Conservation (phyloP, 2,888 invertebrate species). For the Galeopsomyia nigrocyanea region DNA sequence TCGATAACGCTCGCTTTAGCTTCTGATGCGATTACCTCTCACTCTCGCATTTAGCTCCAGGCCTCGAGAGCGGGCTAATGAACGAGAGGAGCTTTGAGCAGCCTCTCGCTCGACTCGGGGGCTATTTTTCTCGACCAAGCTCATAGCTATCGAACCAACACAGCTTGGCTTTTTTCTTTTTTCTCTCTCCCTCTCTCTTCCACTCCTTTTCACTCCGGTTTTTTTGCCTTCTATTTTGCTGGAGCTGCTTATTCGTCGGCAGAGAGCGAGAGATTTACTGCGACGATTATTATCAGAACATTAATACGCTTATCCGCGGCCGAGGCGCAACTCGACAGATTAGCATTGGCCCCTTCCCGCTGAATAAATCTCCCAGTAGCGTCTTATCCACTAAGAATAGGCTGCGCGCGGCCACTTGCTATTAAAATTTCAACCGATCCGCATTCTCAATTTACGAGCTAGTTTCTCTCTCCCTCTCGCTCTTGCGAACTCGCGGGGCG, state of each 20-base stretch:
- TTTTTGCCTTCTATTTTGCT: slow-evolving; percentile 1
- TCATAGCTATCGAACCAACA: not conserved
- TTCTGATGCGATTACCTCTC: slow-evolving; percentile 3
- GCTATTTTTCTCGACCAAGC: too few relatives aligned
- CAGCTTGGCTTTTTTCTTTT: slow-evolving; percentile 6
- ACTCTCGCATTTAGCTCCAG: not conserved
- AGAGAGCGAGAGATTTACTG: slow-evolving; percentile 30
- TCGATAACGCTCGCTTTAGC: slow-evolving; percentile 10
- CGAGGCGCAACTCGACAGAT: not conserved
- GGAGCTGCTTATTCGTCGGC: not conserved
- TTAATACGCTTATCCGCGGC: slow-evolving; percentile 39
- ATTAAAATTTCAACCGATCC: slow-evolving; percentile 34
- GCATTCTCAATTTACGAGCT: slow-evolving; percentile 11
- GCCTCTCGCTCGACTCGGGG: not conserved
- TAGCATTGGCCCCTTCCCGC: slow-evolving; percentile 14
- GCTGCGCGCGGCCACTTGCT: slow-evolving; percentile 1
- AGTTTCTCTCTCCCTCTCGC: too few relatives aligned
- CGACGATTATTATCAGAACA: slow-evolving; percentile 38
- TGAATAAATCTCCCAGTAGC: slow-evolving; percentile 24
- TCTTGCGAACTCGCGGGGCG: too few relatives aligned
- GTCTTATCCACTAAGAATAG: slow-evolving; percentile 16
- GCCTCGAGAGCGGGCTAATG: not conserved
- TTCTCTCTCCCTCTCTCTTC: not conserved
- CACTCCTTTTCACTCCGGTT: not conserved
- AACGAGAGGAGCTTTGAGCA: slow-evolving; percentile 11